Evolutionary conservation across 2,797 vertebrate species (phyloP).

Genomic region (Chelon labrosus): DNA sequence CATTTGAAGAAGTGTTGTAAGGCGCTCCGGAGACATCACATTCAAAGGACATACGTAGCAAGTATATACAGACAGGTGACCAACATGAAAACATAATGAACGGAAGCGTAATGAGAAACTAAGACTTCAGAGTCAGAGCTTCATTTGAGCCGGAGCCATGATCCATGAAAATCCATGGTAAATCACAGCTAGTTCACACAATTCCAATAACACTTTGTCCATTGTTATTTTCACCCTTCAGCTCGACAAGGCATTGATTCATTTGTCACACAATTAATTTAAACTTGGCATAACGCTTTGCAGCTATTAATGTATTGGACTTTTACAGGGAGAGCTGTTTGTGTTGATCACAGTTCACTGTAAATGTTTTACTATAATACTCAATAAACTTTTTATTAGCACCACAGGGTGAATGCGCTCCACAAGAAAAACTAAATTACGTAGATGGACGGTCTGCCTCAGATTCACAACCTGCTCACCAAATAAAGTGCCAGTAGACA

Average conservation of each 20-base stretch:
- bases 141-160: neutral
- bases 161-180: neutral
- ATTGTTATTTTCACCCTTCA: slow-evolving; percentile 34
- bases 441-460: slow-evolving; percentile 22
- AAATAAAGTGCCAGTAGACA: slow-evolving; percentile 7
- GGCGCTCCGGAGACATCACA: no score
- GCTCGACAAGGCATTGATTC: slow-evolving; percentile 43
- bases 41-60: no score
- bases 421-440: slow-evolving; percentile 36
- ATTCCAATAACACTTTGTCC: slow-evolving; percentile 10
- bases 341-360: slow-evolving; percentile 54
- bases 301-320: slow-evolving; percentile 56
- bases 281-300: slow-evolving; percentile 50
- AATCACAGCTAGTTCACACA: no score
- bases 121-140: neutral
- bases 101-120: no score
- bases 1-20: no score
- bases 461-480: slow-evolving; percentile 28
- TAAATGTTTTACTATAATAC: slow-evolving; percentile 71
- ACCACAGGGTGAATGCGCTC: slow-evolving; percentile 31
- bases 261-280: slow-evolving; percentile 66
- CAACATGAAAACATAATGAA: no score
- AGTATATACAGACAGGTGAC: no score
- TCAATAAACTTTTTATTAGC: slow-evolving; percentile 70
- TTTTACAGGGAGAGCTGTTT: slow-evolving; percentile 63